Evolutionary conservation across 2,888 invertebrate genomes (phyloP), one percentile per base, ranked within the genome.

Genomic region (Polydrusus tereticollis): DNA sequence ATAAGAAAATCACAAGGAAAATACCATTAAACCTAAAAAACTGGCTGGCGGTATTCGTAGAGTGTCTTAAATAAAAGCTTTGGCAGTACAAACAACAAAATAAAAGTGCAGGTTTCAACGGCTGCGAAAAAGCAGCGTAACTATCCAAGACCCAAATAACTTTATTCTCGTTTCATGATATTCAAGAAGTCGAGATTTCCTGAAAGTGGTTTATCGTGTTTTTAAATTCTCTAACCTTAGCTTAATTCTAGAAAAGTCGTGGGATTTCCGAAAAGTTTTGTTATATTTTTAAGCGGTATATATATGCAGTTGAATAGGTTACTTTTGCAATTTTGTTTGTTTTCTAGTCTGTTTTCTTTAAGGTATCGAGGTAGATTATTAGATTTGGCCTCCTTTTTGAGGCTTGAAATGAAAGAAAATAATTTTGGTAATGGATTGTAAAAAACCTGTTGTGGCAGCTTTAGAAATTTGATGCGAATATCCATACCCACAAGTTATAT

Each of bases 131-230:
- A 64, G 52, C 38, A 52, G 36, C 16, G 23, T 26, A 66, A 66
- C 65, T 66, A 66, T 57, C 29, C 65, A 23, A 38, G 57, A 57
- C 41, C 57, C 43, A 57, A 57, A 57, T 29, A 66, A 66, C 65
- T 66, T 66, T 57, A 57, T 57, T 57, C 33, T 57, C 57, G 26
- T 66, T 65, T 55, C 52, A 38, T 38, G 64, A 63, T 52, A 55
- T 64, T 55, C 43, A 57, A 29, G 26, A 66, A 57, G 45, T 66
- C 57, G 57, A 41, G 43, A 66, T 29, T 20, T 57, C 43, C 57
- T 14, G 41, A 57, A 66, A 66, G 65, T 66, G 65, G 55, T 57
- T 66, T 66, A 66, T 66, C 65, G 23, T 66, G 65, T 66, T 66
- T 66, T 66, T 57, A 66, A 66, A 66, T 43, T 57, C 57, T 55